Percentiles rank a stretch among this genome's conserved stretches.
Evolutionary conservation across 1,140 invertebrate genomes (phyloP).

Genomic region (Scylla paramamosain): DNA sequence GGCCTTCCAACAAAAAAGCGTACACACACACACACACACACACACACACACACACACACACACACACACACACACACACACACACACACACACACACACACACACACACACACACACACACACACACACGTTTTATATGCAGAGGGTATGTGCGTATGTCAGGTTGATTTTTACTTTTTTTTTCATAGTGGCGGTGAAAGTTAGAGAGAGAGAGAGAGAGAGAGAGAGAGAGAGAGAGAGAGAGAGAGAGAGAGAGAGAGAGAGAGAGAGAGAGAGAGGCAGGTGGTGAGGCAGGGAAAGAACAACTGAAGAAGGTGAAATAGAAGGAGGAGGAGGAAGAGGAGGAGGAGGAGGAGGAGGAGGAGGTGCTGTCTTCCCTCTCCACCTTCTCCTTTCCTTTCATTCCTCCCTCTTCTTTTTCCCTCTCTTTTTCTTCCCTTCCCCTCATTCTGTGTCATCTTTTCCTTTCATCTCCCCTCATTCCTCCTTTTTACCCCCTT

Average conservation of each 20-base stretch:
- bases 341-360: neutral
- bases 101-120: conserved; percentile 20
- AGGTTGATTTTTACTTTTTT: too few relatives aligned
- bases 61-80: conserved; percentile 20
- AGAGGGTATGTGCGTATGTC: neutral
- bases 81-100: conserved; percentile 19
- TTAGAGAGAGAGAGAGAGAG: conserved; percentile 12
- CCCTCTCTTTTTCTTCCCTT: neutral
- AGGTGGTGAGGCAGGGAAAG: neutral
- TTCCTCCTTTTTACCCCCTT: neutral
- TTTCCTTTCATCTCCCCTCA: neutral
- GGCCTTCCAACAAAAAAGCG: neutral
- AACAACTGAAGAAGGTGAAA: too few relatives aligned
- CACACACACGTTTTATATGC: conserved; percentile 4
- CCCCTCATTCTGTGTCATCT: neutral
- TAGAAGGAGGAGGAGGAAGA: neutral
- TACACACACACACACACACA: conserved; percentile 11
- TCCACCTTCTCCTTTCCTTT: neutral
- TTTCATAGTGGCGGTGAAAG: neutral
- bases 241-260: neutral
- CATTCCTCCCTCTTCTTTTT: neutral
- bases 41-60: conserved; percentile 20
- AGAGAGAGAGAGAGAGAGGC: neutral
- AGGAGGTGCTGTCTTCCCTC: neutral
- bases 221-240: neutral